phyloP scores from a whole-genome alignment of 2,888 invertebrate species.

The Drosophila tripunctata region DNA sequence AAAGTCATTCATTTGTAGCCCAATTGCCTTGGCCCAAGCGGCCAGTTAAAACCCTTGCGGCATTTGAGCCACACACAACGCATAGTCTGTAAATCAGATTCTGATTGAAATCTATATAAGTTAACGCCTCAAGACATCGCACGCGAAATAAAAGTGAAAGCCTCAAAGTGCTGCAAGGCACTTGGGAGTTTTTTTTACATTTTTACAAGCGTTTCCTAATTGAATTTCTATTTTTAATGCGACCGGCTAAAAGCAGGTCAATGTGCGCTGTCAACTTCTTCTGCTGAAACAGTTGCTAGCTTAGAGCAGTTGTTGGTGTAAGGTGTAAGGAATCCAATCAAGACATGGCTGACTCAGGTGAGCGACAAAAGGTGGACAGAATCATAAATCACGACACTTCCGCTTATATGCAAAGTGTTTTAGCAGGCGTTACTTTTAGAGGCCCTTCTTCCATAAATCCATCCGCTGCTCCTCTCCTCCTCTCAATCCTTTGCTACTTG shows the following conservation, averaged over 20 bases:
- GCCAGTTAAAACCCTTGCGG: slow-evolving; percentile 46
- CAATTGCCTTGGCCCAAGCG: slow-evolving; percentile 49
- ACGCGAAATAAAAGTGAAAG: slow-evolving; percentile 75
- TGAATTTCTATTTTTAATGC: slow-evolving; percentile 68
- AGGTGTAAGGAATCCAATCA: slow-evolving; percentile 40
- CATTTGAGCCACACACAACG: slow-evolving; percentile 45
- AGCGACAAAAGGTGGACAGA: slow-evolving; percentile 47
- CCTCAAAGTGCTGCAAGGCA: no score
- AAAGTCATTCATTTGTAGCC: slow-evolving; percentile 53
- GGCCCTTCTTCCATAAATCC: no score
- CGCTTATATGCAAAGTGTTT: slow-evolving; percentile 11
- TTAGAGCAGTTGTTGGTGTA: no score
- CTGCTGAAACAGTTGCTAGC: slow-evolving; percentile 25
- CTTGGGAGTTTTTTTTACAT: no score
- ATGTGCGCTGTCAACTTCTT: slow-evolving; percentile 13
- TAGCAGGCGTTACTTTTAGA: background rate
- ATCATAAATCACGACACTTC: slow-evolving; percentile 46
- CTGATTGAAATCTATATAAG: slow-evolving; percentile 70
- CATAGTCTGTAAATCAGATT: slow-evolving; percentile 52
- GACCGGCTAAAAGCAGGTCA: slow-evolving; percentile 42
- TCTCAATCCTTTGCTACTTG: no score
- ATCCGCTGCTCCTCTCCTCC: no score
- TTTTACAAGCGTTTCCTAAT: slow-evolving; percentile 41
- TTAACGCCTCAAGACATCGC: slow-evolving; percentile 54
- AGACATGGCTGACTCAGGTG: slow-evolving; percentile 82